Conservation (phyloP, 2,113 vertebrate genomes). For the Xyliphius kryptos region DNA sequence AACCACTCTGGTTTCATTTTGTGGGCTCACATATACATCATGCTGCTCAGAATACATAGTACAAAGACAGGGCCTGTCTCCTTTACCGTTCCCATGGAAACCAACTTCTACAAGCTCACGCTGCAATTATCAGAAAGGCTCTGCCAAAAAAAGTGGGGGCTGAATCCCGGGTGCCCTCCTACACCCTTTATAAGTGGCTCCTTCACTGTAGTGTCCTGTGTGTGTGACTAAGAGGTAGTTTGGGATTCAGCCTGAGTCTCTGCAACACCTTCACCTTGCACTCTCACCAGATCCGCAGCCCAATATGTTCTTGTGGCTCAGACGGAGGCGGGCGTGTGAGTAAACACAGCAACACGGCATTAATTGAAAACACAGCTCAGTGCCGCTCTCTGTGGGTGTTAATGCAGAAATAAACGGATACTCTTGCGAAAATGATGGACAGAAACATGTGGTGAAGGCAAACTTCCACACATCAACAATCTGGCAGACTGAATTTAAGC, state of each 20-base stretch:
- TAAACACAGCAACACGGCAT: constrained; percentile 14
- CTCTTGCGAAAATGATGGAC: too few relatives aligned
- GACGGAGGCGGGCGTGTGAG: constrained; percentile 17
- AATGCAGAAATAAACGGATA: too few relatives aligned
- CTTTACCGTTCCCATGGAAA: constrained; percentile 46
- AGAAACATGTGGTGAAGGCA: too few relatives aligned
- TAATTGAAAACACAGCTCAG: constrained; percentile 22
- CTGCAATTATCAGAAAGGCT: constrained; percentile 18
- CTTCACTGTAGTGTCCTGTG: neutral
- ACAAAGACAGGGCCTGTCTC: constrained; percentile 29
- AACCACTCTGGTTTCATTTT: too few relatives aligned
- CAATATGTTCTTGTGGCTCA: constrained; percentile 16
- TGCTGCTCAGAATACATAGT: neutral
- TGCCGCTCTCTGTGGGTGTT: neutral
- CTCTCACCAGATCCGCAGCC: neutral
- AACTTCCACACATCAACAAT: too few relatives aligned
- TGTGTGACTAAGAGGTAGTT: neutral
- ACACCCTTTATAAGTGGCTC: neutral
- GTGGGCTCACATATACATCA: too few relatives aligned
- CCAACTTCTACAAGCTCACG: constrained; percentile 38
- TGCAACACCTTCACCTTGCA: constrained; percentile 21
- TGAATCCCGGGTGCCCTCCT: neutral
- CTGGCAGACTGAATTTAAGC: too few relatives aligned
- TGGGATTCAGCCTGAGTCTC: constrained; percentile 8
- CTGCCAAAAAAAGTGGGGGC: neutral